Evolutionary conservation across 2,797 vertebrate species (phyloP).

Genomic region (Sebastiscus tertius): DNA sequence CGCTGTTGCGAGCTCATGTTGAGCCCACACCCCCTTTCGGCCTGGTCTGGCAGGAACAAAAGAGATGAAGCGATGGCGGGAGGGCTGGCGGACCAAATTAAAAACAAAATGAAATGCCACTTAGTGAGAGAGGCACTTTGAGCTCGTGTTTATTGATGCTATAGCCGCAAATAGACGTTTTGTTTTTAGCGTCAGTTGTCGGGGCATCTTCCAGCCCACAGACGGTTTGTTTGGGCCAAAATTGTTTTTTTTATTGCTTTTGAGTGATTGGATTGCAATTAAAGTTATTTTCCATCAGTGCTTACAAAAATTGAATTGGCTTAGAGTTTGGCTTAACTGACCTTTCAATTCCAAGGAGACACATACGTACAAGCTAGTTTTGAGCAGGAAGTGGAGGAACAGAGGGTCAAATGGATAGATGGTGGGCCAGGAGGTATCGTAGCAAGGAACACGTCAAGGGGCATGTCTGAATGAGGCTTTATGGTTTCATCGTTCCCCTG

Average conservation of each 20-base stretch:
- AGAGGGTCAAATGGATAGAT: not conserved
- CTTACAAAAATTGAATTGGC: not conserved
- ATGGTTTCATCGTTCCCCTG: not conserved
- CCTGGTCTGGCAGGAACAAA: slow-evolving; percentile 58
- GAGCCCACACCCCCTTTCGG: slow-evolving; percentile 43
- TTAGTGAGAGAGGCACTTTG: slow-evolving; percentile 27
- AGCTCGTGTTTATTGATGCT: slow-evolving; percentile 37
- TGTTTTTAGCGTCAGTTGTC: slow-evolving; percentile 14
- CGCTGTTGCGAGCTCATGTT: slow-evolving; percentile 50
- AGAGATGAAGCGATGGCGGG: slow-evolving; percentile 24
- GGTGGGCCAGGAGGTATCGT: not conserved
- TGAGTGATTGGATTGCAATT: not conserved
- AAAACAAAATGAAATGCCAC: slow-evolving; percentile 42
- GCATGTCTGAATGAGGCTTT: not conserved
- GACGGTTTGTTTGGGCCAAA: not conserved
- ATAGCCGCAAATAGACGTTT: slow-evolving; percentile 7
- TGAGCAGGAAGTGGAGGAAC: not conserved
- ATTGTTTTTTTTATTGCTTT: not conserved
- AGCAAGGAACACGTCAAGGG: not conserved
- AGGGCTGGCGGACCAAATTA: slow-evolving; percentile 21
- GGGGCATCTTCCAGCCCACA: not conserved
- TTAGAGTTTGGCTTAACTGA: not conserved
- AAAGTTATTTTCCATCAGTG: not conserved
- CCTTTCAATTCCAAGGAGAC: not conserved
- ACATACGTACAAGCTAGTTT: not conserved